A percentile compares a stretch with the other conserved stretches of the same genome.
These are phyloP conservation scores for Clusia tigrina DNA, from an alignment of 2,888 invertebrate species.

Conservation along the genomic window DNA sequence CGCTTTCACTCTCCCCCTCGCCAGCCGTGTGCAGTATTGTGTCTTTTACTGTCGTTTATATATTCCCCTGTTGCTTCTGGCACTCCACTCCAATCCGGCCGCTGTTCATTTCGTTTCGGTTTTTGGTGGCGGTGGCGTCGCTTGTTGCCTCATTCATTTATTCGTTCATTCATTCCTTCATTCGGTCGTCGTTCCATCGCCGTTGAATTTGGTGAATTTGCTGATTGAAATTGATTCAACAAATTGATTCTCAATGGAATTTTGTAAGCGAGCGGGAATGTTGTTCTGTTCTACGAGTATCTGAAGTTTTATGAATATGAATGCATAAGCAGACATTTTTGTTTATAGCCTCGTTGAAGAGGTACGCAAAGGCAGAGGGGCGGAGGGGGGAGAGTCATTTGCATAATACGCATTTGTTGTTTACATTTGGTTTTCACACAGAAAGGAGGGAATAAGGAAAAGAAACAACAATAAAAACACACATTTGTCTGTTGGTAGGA, in stretches of 20 bases:
- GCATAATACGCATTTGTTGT: neutral
- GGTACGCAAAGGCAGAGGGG: neutral
- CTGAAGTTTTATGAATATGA: neutral
- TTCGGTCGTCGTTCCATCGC: neutral
- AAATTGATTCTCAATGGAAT: conserved; percentile 42
- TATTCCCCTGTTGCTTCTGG: neutral
- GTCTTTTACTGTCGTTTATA: neutral
- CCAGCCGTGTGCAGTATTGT: neutral
- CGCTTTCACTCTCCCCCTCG: neutral
- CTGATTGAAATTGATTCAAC: conserved; percentile 43
- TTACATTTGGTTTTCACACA: too few relatives aligned
- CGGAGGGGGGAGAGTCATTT: neutral
- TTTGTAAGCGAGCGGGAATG: neutral
- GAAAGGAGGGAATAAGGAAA: too few relatives aligned
- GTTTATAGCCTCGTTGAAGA: neutral
- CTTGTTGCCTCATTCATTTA: conserved; percentile 1
- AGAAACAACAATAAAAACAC: too few relatives aligned
- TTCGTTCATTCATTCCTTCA: neutral
- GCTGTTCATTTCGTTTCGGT: conserved; percentile 5
- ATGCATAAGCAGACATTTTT: neutral
- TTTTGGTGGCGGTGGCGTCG: neutral
- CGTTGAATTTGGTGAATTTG: conserved; percentile 4
- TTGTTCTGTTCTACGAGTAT: neutral
- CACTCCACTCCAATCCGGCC: neutral
- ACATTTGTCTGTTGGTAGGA: too few relatives aligned